Conservation (phyloP, 2,888 invertebrate species). For the Eupithecia abbreviata region DNA sequence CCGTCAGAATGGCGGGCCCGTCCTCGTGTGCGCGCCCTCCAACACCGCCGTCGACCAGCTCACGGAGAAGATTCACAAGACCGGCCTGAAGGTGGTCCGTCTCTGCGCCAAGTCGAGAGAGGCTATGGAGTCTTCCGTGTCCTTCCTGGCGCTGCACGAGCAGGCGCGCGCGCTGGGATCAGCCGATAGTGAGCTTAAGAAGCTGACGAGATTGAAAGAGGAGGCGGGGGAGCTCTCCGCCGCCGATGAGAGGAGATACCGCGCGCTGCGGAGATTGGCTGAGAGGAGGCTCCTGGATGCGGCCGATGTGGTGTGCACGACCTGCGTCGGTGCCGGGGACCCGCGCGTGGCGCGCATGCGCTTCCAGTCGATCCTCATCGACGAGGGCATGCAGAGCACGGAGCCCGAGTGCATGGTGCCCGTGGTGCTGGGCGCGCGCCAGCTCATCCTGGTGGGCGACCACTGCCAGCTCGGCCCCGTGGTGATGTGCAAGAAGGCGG, state of each 20-base stretch:
- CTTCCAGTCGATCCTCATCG: constrained; percentile 97
- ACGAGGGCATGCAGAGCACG: constrained; percentile 98
- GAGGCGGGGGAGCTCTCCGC: constrained; percentile 99
- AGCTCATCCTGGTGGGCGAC: constrained; percentile 98
- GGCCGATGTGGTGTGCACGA: constrained; percentile 99
- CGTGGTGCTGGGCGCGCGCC: constrained; percentile 97
- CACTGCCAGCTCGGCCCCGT: constrained; percentile 99
- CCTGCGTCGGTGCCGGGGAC: constrained; percentile 99
- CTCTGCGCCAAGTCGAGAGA: constrained; percentile 99
- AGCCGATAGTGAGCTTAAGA: constrained; percentile 93
- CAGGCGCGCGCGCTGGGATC: constrained; percentile 98
- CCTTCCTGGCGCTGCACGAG: constrained; percentile 97
- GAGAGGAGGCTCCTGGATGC: constrained; percentile 96
- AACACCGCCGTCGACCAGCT: constrained; percentile 99
- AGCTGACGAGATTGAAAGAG: constrained; percentile 97
- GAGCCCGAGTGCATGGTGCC: constrained; percentile 99
- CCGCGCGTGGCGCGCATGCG: constrained; percentile 95
- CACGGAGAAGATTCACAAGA: constrained; percentile 98
- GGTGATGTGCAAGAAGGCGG: constrained; percentile 99
- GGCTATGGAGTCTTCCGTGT: constrained; percentile 98
- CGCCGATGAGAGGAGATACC: constrained; percentile 96
- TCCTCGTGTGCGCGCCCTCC: constrained; percentile 98
- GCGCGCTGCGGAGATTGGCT: constrained; percentile 94
- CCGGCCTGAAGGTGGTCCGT: constrained; percentile 96
- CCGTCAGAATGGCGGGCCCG: constrained; percentile 96